Evolutionary conservation across 2,113 vertebrate species (phyloP).

Genomic region (Connochaetes taurinus): DNA sequence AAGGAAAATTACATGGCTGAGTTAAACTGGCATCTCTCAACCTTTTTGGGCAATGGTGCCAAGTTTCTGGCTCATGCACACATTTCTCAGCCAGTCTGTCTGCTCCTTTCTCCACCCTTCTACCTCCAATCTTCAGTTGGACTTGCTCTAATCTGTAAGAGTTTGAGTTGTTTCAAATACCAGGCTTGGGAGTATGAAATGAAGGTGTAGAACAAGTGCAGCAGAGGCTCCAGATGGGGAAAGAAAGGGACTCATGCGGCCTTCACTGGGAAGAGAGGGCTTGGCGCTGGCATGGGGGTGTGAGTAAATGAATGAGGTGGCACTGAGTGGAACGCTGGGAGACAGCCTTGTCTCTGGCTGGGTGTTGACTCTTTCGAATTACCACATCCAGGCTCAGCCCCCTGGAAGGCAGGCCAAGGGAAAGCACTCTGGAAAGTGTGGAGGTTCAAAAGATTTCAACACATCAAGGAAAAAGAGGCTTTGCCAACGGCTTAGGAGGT

Average conservation of each 20-base stretch:
- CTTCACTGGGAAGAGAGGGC: background rate
- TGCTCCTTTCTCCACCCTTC: background rate
- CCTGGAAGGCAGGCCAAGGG: background rate
- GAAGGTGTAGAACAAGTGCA: background rate
- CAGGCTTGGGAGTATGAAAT: background rate
- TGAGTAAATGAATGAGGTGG: background rate
- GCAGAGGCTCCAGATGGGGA: background rate
- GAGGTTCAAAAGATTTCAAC: background rate
- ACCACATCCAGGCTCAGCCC: background rate
- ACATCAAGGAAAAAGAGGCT: background rate
- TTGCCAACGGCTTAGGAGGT: background rate
- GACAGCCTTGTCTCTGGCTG: background rate
- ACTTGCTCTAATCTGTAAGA: background rate
- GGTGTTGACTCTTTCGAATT: background rate
- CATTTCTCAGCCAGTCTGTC: background rate
- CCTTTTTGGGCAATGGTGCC: background rate
- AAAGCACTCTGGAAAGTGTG: background rate
- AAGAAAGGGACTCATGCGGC: background rate
- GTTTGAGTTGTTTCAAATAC: background rate
- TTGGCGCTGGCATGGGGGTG: background rate
- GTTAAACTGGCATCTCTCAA: slow-evolving; percentile 1
- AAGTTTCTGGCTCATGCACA: background rate
- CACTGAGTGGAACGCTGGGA: background rate
- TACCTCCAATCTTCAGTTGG: background rate
- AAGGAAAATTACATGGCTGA: slow-evolving; percentile 14